Conservation (phyloP, 2,113 vertebrate genomes). For the Sylvia atricapilla region DNA sequence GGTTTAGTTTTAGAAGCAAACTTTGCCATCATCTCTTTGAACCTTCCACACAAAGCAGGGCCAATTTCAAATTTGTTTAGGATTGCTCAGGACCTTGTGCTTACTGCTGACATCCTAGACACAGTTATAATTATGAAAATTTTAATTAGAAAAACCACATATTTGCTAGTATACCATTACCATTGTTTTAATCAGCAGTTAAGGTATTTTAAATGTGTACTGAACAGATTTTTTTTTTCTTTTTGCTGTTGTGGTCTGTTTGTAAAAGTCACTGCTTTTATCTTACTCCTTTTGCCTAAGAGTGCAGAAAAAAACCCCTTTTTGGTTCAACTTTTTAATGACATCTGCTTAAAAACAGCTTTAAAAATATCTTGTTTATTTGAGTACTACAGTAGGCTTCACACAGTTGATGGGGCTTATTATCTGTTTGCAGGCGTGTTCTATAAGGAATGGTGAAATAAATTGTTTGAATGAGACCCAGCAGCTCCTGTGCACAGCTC, state of each 20-base stretch:
- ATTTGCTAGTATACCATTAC: background rate
- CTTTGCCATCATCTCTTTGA: background rate
- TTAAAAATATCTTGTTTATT: background rate
- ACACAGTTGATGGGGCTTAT: background rate
- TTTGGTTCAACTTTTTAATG: background rate
- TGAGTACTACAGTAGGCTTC: background rate
- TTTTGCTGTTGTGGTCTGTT: background rate
- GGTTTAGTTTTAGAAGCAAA: background rate
- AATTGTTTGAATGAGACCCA: background rate
- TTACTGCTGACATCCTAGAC: background rate
- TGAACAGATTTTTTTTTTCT: background rate
- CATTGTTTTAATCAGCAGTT: background rate
- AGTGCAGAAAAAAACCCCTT: background rate
- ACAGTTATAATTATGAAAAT: background rate
- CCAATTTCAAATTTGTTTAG: background rate
- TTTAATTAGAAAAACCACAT: background rate
- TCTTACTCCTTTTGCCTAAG: background rate
- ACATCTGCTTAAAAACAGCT: background rate
- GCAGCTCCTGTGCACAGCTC: background rate
- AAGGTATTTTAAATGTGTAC: background rate
- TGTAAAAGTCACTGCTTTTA: background rate
- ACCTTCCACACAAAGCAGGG: background rate
- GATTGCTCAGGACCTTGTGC: background rate
- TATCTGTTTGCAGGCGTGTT: background rate
- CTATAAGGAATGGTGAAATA: background rate